phyloP scores from a whole-genome alignment of 2,113 vertebrate species.

The Sardina pilchardus region DNA sequence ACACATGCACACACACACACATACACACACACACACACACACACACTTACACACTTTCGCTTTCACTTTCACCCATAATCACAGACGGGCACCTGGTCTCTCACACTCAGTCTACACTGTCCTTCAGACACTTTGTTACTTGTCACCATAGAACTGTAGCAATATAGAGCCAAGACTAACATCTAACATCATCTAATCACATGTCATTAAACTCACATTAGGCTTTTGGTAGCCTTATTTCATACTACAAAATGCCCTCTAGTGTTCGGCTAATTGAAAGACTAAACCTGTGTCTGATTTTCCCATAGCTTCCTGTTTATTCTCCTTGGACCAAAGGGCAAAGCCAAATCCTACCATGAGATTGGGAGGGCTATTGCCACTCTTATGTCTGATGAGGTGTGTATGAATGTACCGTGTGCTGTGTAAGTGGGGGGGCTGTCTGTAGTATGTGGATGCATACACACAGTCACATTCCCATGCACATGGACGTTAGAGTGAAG shows the following conservation, averaged over 20 bases:
- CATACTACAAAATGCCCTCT: background rate
- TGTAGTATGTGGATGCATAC: background rate
- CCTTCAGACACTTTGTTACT: background rate
- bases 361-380: slow-evolving; percentile 96
- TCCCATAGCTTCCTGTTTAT: slow-evolving; percentile 90
- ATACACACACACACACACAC: background rate
- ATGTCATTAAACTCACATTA: no score
- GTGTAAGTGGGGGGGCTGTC: background rate
- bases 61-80: background rate
- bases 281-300: background rate
- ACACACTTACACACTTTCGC: background rate
- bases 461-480: background rate
- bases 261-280: background rate
- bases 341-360: slow-evolving; percentile 96
- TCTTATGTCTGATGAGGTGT: slow-evolving; percentile 96
- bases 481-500: background rate
- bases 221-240: no score
- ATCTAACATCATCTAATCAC: no score
- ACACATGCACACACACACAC: background rate
- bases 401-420: background rate
- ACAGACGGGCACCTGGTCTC: background rate
- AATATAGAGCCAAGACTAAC: no score
- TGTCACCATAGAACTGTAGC: background rate
- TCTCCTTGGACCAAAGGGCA: slow-evolving; percentile 95
- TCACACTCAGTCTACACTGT: background rate